Conservation (phyloP, 2,797 vertebrate species). For the Hydrolagus colliei region DNA sequence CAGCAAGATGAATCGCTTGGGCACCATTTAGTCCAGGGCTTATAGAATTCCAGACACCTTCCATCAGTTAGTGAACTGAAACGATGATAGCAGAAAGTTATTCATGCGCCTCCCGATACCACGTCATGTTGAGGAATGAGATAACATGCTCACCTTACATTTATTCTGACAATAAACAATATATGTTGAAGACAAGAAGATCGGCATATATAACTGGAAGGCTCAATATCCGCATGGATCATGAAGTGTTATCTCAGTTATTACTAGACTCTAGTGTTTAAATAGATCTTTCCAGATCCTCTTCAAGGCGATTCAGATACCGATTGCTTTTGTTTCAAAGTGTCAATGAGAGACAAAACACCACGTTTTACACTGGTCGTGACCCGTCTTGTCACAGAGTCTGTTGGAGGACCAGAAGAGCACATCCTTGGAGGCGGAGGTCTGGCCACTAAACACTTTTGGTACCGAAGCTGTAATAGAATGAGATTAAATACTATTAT, state of each 20-base stretch:
- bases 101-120: conserved; percentile 70
- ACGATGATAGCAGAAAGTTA: conserved; percentile 45
- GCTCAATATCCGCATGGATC: conserved; percentile 42
- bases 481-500: background rate
- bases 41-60: conserved; percentile 47
- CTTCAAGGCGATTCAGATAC: conserved; percentile 70
- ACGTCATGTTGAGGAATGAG: conserved; percentile 54
- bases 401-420: conserved; percentile 74
- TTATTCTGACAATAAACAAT: conserved; percentile 46
- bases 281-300: conserved; percentile 21
- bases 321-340: conserved; percentile 95
- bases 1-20: conserved; percentile 35
- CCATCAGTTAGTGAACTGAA: conserved; percentile 55
- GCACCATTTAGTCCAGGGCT: conserved; percentile 43
- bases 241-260: conserved; percentile 39
- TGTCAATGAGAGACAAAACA: conserved; percentile 96
- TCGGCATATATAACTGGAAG: conserved; percentile 51
- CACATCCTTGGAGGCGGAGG: conserved; percentile 79
- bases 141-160: conserved; percentile 68
- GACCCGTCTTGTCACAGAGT: conserved; percentile 85
- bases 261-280: conserved; percentile 16
- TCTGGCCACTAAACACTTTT: conserved; percentile 96
- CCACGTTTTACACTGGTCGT: conserved; percentile 93
- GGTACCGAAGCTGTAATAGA: conserved; percentile 78
- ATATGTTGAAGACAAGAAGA: conserved; percentile 57